phyloP scores from a whole-genome alignment of 2,888 invertebrate species.

The Chydorus sphaericus region DNA sequence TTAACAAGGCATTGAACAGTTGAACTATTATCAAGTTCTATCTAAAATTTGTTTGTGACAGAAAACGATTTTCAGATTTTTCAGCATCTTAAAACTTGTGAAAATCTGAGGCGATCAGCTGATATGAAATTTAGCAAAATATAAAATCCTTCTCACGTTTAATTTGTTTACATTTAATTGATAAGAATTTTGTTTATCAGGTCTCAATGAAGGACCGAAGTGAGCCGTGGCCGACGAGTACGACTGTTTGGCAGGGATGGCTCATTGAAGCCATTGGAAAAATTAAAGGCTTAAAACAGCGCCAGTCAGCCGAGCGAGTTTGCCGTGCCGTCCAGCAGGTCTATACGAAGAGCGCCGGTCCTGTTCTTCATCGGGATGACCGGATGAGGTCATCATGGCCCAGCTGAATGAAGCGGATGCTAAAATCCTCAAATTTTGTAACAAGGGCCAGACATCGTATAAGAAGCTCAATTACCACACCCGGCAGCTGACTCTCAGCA shows the following conservation, averaged over 20 bases:
- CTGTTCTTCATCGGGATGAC: conserved; percentile 19
- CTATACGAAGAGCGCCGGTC: conserved; percentile 33
- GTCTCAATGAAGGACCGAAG: conserved; percentile 18
- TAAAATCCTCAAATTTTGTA: conserved; percentile 63
- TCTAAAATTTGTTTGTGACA: no score
- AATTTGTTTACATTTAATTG: no score
- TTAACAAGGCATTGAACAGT: no score
- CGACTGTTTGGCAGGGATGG: conserved; percentile 59
- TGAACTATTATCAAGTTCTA: no score
- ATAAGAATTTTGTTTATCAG: not conserved
- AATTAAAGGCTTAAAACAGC: conserved; percentile 85
- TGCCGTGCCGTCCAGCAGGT: conserved; percentile 82
- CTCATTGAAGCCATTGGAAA: conserved; percentile 82
- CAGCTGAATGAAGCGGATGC: conserved; percentile 72
- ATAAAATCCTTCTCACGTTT: no score
- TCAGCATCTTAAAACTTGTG: no score
- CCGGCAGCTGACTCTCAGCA: conserved; percentile 40
- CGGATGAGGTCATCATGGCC: conserved; percentile 70
- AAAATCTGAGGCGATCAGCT: no score
- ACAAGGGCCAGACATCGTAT: conserved; percentile 81
- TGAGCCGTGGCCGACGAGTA: conserved; percentile 14
- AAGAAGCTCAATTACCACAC: conserved; percentile 68
- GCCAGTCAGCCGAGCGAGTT: conserved; percentile 83
- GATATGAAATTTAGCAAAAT: no score
- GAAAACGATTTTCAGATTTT: no score